A percentile compares a stretch with the other conserved stretches of the same genome.
phyloP scores from a whole-genome alignment of 2,113 vertebrate species.

The Ceyx melanurus region DNA sequence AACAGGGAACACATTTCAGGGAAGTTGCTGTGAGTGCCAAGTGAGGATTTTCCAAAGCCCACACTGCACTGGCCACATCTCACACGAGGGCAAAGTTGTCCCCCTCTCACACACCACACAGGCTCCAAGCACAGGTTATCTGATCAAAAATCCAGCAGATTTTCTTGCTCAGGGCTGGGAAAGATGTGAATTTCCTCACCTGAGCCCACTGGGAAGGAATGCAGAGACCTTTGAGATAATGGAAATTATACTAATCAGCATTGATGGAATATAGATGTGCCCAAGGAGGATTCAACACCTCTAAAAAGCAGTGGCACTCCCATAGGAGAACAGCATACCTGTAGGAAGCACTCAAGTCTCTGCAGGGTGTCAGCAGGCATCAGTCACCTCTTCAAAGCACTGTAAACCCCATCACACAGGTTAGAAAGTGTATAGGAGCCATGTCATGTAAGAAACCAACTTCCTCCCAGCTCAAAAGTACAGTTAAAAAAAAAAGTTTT shows the following conservation, averaged over 20 bases:
- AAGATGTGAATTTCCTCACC: background rate
- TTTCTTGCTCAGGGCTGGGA: background rate
- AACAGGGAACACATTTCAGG: background rate
- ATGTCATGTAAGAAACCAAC: background rate
- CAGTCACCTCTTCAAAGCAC: background rate
- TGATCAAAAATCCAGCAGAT: accelerated
- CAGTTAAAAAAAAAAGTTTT: background rate
- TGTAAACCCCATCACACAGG: background rate
- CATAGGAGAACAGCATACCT: background rate
- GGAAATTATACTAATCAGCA: background rate
- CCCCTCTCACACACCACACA: background rate
- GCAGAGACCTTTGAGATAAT: background rate
- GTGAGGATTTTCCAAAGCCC: background rate
- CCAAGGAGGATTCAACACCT: background rate
- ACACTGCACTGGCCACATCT: accelerated
- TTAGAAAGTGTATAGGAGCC: background rate
- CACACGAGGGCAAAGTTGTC: background rate
- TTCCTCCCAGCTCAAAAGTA: background rate
- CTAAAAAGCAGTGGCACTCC: background rate
- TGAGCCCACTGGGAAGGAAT: background rate
- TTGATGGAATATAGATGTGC: background rate
- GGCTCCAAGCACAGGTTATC: background rate
- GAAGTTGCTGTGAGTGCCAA: background rate
- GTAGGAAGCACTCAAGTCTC: background rate
- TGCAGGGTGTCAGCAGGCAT: background rate